A percentile compares a stretch with the other conserved stretches of the same genome.
Evolutionary conservation across 2,888 invertebrate species (phyloP).

Genomic region (Plusia festucae): DNA sequence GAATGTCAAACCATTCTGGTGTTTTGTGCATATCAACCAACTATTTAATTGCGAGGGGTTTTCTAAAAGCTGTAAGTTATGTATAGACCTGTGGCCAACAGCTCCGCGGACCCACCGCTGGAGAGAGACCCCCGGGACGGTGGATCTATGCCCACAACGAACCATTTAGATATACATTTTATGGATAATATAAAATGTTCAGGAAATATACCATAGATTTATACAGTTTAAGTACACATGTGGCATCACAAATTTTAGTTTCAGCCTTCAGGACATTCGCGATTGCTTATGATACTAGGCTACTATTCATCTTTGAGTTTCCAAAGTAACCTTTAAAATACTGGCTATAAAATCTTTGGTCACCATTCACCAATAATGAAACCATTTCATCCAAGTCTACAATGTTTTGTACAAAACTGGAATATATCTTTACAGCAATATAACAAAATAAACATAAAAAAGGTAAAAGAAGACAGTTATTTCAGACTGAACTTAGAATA

Average conservation of each 20-base stretch:
- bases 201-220: too few relatives aligned
- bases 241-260: neutral
- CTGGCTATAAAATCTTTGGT: too few relatives aligned
- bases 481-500: neutral
- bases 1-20: conserved; percentile 62
- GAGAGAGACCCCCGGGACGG: conserved; percentile 90
- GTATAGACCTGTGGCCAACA: conserved; percentile 91
- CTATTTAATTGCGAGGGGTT: conserved; percentile 63
- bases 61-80: conserved; percentile 73
- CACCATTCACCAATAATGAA: too few relatives aligned
- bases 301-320: neutral
- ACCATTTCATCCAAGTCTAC: too few relatives aligned
- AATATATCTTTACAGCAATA: neutral
- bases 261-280: neutral
- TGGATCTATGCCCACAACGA: conserved; percentile 84
- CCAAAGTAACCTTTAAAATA: too few relatives aligned
- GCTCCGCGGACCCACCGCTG: conserved; percentile 88
- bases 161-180: conserved; percentile 56
- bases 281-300: neutral
- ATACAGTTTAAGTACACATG: neutral
- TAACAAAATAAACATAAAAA: neutral
- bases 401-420: neutral
- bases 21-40: conserved; percentile 62
- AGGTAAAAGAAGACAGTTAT: neutral
- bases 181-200: neutral